Evolutionary conservation across 2,888 invertebrate species (phyloP).

Genomic region (Hypercompe scribonia): DNA sequence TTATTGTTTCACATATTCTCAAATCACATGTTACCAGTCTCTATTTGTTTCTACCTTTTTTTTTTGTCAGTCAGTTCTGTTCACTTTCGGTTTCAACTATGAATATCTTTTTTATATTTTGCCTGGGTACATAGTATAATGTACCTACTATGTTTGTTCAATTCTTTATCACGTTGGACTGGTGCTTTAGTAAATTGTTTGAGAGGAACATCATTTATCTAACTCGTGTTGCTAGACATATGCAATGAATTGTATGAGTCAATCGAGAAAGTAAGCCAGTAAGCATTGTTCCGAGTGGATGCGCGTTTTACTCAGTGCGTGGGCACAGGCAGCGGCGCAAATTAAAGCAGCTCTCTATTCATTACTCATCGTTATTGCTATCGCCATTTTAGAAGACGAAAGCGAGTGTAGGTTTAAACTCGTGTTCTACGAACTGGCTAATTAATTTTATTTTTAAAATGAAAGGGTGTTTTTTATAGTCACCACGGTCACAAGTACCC

Average conservation of each 20-base stretch:
- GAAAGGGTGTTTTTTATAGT: conserved; percentile 66
- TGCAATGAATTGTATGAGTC: conserved; percentile 84
- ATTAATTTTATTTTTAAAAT: conserved; percentile 63
- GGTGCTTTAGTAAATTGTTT: conserved; percentile 67
- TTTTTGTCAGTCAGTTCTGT: conserved; percentile 28
- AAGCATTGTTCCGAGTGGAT: conserved; percentile 86
- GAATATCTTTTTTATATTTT: conserved; percentile 30
- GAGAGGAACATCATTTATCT: conserved; percentile 76
- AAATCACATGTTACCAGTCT: conserved; percentile 39
- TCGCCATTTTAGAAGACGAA: conserved; percentile 83
- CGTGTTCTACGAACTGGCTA: conserved; percentile 56
- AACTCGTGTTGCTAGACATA: conserved; percentile 78
- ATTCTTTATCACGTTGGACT: conserved; percentile 63
- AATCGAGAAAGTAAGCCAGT: conserved; percentile 86
- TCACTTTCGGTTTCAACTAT: conserved; percentile 45
- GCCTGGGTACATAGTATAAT: conserved; percentile 27
- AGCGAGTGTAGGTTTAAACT: conserved; percentile 80
- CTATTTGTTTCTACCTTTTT: conserved; percentile 26
- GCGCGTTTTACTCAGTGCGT: conserved; percentile 79
- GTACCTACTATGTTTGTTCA: conserved; percentile 69
- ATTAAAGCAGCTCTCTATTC: conserved; percentile 86
- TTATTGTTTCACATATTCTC: conserved; percentile 21
- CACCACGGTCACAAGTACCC: conserved; percentile 65
- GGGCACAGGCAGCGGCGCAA: conserved; percentile 81
- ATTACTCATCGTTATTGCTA: conserved; percentile 86